A percentile compares a stretch with the other conserved stretches of the same genome.
These are phyloP conservation scores for Sclerurus mexicanus DNA, from an alignment of 2,113 vertebrate genomes.

Conservation along the genomic window DNA sequence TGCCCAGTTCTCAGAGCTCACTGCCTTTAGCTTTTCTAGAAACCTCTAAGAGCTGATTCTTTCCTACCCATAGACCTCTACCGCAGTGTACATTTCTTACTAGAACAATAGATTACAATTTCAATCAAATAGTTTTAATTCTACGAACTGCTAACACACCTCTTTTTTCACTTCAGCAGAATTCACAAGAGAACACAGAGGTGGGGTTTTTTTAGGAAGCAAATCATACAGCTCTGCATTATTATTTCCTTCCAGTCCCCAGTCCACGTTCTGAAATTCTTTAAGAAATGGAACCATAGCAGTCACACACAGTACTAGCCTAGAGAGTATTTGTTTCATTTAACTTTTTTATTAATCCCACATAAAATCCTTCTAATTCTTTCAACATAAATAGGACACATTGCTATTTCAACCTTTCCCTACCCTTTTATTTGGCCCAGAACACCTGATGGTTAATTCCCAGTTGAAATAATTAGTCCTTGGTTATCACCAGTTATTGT, in stretches of 20 bases:
- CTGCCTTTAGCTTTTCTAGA: background rate
- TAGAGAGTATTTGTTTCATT: background rate
- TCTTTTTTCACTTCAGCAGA: background rate
- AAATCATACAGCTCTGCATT: background rate
- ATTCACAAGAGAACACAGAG: background rate
- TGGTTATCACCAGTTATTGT: constrained; percentile 56
- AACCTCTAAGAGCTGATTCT: background rate
- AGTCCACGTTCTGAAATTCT: background rate
- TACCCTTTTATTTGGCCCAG: constrained; percentile 27
- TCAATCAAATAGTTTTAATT: background rate
- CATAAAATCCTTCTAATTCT: background rate
- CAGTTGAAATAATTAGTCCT: constrained; percentile 35
- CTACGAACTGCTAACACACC: background rate
- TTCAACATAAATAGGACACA: constrained; percentile 7
- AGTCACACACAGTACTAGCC: background rate
- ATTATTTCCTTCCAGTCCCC: background rate
- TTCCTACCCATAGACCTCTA: background rate
- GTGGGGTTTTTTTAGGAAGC: background rate
- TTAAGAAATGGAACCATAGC: background rate
- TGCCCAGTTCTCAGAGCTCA: background rate
- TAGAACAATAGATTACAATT: background rate
- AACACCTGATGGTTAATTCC: constrained; percentile 39
- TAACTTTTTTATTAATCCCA: background rate
- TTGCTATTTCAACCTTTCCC: background rate
- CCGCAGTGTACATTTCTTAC: background rate